Base-by-base conservation (phyloP, 37 sponge, comb jelly and placozoan genomes). In the Cladorhizidae sp. region DNA sequence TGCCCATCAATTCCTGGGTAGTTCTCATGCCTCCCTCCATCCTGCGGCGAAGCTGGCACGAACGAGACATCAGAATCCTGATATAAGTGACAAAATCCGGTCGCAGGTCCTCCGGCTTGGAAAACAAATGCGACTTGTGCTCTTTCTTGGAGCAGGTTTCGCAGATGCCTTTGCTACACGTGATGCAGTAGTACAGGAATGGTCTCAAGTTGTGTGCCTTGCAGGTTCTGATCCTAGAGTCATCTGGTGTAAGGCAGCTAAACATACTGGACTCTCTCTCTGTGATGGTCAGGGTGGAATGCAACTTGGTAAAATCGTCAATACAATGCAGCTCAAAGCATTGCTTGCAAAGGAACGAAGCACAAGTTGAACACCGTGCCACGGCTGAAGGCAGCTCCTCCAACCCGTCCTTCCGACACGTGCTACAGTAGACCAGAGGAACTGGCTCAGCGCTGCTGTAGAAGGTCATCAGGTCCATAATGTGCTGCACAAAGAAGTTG, bases 401-500 rank as follows among this genome's bases (percentile, higher is more conserved):
- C 21, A 71, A 62, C 15, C 85, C 85, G 59, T 77, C 62, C 0
- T 74, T 74, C 33, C 85, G 77, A 78, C 85, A 85, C 67, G 59
- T 70, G 1, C 85, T 78, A 43, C 85, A 85, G 42, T 59, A 70
- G 7, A 85, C 78, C 18, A 85, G 67, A 0, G 85, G 85, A 11
- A 85, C 72, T 3, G 85, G 78, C 40, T 85, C 85, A 49, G 78
- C 59, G 39, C 85, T 85, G 72, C 73, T 85, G 77, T 76, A 84
- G 57, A 77, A 85, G n/a, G 42, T 45, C 85, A 85, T 85, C 70
- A 85, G 59, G 62, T 85, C 85, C 72, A 85, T 77, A 9, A 85
- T 41, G 42, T 85, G 85, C 72, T 85, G 85, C 1, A 85, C 56
- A 59, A 70, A 85, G 72, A 85, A 85, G 72, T 85, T 85, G 72